Evolutionary conservation across 2,113 vertebrate species (phyloP).

Genomic region (Motacilla alba): DNA sequence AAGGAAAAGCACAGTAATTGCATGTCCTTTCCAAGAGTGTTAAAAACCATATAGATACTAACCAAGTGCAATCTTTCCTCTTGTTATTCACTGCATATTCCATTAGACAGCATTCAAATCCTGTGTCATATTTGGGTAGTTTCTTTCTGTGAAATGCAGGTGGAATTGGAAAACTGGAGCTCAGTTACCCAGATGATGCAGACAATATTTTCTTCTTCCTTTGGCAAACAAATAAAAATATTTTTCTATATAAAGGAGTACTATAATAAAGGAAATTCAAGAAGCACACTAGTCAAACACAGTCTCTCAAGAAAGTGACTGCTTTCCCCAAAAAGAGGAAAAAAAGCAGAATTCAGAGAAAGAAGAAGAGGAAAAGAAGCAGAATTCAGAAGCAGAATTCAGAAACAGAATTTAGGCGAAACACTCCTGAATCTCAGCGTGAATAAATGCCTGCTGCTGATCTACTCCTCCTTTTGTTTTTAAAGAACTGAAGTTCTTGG

Average conservation of each 20-base stretch:
- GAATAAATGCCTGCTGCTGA: neutral
- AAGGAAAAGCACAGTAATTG: neutral
- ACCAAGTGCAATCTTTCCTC: neutral
- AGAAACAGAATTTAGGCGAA: neutral
- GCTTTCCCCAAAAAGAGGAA: neutral
- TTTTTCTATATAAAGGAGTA: neutral
- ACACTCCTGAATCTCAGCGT: neutral
- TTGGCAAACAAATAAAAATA: neutral
- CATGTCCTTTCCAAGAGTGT: neutral
- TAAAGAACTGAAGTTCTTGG: neutral
- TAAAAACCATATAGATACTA: neutral
- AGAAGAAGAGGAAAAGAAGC: neutral
- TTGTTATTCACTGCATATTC: neutral
- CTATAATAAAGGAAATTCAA: neutral
- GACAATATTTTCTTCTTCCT: neutral
- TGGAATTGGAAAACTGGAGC: neutral
- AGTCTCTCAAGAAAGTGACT: neutral
- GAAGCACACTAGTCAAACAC: neutral
- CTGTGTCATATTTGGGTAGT: neutral
- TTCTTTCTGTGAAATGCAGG: neutral
- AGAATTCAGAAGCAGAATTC: neutral
- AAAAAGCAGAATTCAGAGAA: neutral
- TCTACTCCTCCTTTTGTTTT: neutral
- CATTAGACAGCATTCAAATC: neutral
- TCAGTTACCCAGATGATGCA: neutral